These are phyloP conservation scores for Saccopteryx bilineata DNA, from an alignment of 2,113 vertebrate species.

Conservation along the genomic window DNA sequence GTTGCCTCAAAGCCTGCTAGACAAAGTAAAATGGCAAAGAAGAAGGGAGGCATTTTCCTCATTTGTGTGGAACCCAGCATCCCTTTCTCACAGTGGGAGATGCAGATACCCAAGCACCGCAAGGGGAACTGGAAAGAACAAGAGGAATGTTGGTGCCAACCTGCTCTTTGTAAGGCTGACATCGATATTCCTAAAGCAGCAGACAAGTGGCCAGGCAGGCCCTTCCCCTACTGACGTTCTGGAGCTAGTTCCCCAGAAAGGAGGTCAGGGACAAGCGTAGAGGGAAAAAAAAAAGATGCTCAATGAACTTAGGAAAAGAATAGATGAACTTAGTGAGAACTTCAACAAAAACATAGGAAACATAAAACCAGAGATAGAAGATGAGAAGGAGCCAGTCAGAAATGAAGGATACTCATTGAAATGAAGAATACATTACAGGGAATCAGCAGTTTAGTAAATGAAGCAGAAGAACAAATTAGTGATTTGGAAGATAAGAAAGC, in stretches of 20 bases:
- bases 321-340: no score
- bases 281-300: background rate
- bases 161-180: background rate
- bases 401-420: background rate
- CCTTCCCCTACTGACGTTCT: background rate
- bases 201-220: accelerated
- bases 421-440: background rate
- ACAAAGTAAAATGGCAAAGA: background rate
- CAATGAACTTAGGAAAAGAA: no score
- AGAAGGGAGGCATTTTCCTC: background rate
- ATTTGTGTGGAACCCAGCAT: background rate
- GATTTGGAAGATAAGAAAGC: background rate
- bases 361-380: background rate
- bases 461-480: background rate
- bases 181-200: background rate
- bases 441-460: background rate
- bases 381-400: background rate
- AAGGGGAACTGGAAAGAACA: background rate
- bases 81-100: background rate
- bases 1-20: accelerated
- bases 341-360: no score
- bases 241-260: background rate
- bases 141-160: background rate
- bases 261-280: background rate
- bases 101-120: background rate